Percentiles rank a stretch among this genome's conserved stretches.
Evolutionary conservation across 2,113 vertebrate species (phyloP).

Genomic region (Solenodon paradoxus): DNA sequence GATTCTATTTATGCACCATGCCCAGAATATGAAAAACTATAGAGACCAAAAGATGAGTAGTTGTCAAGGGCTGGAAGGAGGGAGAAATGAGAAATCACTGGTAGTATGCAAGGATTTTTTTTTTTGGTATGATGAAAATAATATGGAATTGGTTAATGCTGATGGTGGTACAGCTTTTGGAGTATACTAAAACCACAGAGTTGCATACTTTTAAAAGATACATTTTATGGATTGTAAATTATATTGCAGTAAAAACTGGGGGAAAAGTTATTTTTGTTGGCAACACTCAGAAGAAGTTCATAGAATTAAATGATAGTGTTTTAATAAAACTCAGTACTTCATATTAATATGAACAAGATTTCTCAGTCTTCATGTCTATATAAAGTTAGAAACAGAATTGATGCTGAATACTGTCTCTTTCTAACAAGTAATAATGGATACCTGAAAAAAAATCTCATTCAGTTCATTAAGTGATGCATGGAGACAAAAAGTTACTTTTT

Average conservation of each 20-base stretch:
- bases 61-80: not conserved
- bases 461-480: slow-evolving; percentile 16
- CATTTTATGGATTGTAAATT: slow-evolving; percentile 7
- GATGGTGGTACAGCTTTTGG: not conserved
- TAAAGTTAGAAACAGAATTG: not conserved
- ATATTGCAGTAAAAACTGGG: not conserved
- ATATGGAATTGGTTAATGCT: slow-evolving; percentile 13
- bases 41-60: not conserved
- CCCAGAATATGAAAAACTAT: not conserved
- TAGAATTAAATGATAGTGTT: not conserved
- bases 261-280: not conserved
- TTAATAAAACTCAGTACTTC: not conserved
- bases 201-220: not conserved
- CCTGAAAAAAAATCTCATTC: not conserved
- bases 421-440: not conserved
- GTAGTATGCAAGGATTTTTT: not conserved
- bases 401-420: not conserved
- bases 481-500: slow-evolving; percentile 34
- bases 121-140: slow-evolving; percentile 1
- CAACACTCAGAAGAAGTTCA: not conserved
- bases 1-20: slow-evolving; percentile 9
- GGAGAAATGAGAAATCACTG: not conserved
- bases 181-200: slow-evolving; percentile 27
- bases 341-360: slow-evolving; percentile 11
- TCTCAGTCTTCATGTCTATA: not conserved